Conservation (phyloP, 35 echinoderm and acorn worm genomes). For the Ophioderma brevispina region DNA sequence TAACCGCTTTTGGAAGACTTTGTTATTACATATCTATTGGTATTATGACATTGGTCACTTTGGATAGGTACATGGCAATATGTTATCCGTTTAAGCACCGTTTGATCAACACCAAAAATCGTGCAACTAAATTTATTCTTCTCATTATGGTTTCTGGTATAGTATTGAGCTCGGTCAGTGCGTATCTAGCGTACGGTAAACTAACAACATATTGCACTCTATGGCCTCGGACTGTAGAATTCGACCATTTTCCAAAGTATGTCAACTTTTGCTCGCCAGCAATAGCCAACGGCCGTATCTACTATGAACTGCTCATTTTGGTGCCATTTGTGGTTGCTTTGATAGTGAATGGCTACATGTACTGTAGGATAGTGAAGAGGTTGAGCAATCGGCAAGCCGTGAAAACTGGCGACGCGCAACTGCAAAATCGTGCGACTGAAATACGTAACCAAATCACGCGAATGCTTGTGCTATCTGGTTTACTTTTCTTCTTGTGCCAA, state of each 20-base stretch:
- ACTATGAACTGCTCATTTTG: background rate
- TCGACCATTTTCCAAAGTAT: background rate
- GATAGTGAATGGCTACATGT: background rate
- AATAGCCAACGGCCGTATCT: background rate
- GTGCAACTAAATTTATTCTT: background rate
- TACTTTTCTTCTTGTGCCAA: background rate
- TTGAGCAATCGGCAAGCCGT: no score
- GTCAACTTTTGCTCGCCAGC: background rate
- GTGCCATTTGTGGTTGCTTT: background rate
- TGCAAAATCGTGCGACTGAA: background rate
- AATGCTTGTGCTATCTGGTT: background rate
- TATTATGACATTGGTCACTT: background rate
- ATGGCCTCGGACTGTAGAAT: background rate
- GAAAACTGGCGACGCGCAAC: no score
- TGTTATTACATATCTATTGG: background rate
- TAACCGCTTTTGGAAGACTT: background rate
- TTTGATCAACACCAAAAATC: background rate
- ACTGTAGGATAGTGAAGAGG: background rate
- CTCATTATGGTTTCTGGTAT: background rate
- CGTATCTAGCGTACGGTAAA: background rate
- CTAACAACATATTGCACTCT: background rate
- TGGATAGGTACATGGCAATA: background rate
- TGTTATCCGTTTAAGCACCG: background rate
- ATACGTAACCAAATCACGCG: background rate
- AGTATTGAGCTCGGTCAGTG: background rate